Conservation (phyloP, 2,113 vertebrate species). For the Athene noctua region DNA sequence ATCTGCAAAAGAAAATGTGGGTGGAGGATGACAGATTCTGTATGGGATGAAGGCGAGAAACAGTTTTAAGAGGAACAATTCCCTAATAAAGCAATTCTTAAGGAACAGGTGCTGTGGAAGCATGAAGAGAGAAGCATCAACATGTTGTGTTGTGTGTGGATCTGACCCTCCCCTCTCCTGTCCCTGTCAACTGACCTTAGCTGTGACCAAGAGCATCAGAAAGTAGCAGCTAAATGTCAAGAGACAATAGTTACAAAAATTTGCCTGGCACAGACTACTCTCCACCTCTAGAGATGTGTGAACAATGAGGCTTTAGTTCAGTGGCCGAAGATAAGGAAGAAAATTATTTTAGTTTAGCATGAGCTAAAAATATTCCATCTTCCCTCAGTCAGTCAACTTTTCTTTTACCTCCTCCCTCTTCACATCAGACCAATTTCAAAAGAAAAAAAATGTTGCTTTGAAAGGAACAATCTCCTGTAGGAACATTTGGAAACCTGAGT, state of each 20-base stretch:
- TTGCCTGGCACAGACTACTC: not conserved
- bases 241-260: not conserved
- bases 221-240: not conserved
- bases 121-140: not conserved
- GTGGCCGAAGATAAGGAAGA: not conserved
- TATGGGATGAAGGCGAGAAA: not conserved
- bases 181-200: not conserved
- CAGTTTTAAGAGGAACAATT: not conserved
- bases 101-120: not conserved
- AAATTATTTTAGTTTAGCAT: not conserved
- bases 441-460: not conserved
- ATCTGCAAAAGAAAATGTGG: slow-evolving; percentile 77
- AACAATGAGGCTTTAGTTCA: not conserved
- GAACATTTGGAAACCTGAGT: not conserved
- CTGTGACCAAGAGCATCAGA: not conserved
- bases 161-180: not conserved
- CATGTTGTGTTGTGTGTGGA: not conserved
- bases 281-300: not conserved
- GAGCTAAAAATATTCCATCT: not conserved
- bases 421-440: not conserved
- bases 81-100: not conserved
- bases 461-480: not conserved
- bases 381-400: not conserved
- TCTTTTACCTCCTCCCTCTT: not conserved
- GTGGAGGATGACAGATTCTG: not conserved